Conservation (phyloP, 2,888 invertebrate species). For the Sylvicola cinctus region DNA sequence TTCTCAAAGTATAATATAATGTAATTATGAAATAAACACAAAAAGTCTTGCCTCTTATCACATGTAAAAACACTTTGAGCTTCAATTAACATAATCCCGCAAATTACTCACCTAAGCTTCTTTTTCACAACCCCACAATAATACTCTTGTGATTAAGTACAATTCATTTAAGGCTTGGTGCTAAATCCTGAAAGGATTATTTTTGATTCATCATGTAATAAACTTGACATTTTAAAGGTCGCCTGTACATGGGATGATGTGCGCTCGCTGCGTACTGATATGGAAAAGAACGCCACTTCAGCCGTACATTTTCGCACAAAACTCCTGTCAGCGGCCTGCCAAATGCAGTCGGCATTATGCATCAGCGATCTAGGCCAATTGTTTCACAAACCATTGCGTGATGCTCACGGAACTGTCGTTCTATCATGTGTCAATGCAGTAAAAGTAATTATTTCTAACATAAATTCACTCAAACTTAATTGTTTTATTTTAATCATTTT, state of each 20-base stretch:
- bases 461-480: background rate
- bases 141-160: no score
- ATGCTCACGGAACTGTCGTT: constrained; percentile 77
- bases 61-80: no score
- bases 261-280: constrained; percentile 72
- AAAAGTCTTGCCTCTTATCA: no score
- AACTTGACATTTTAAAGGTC: constrained; percentile 31
- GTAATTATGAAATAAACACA: no score
- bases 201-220: background rate
- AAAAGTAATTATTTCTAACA: constrained; percentile 11
- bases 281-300: constrained; percentile 84
- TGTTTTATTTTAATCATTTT: background rate
- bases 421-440: constrained; percentile 63
- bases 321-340: constrained; percentile 74
- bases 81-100: no score
- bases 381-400: constrained; percentile 76
- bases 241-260: constrained; percentile 96
- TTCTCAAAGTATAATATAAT: no score
- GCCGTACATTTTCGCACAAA: constrained; percentile 83
- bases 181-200: no score
- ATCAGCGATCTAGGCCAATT: constrained; percentile 88
- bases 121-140: background rate
- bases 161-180: no score
- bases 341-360: constrained; percentile 81
- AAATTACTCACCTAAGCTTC: background rate